Conservation (phyloP, 2,797 vertebrate genomes). For the Falco cherrug region DNA sequence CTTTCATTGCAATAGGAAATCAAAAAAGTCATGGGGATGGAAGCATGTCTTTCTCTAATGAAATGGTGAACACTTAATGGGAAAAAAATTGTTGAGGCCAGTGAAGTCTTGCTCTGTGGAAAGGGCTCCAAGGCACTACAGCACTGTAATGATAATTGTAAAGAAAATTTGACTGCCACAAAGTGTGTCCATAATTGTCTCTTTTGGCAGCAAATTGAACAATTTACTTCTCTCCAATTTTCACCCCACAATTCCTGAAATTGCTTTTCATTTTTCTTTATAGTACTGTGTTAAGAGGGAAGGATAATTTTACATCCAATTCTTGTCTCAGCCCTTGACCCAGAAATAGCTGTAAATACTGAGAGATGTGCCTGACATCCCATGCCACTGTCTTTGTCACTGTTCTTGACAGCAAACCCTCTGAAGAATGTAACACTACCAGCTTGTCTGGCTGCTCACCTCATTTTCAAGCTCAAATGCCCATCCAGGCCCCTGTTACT, state of each 20-base stretch:
- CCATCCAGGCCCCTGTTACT: background rate
- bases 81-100: background rate
- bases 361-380: background rate
- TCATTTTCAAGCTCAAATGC: background rate
- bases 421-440: background rate
- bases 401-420: background rate
- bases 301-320: background rate
- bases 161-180: background rate
- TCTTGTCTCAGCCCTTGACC: conserved; percentile 8
- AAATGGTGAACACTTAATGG: background rate
- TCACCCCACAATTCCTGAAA: conserved; percentile 1
- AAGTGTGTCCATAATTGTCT: background rate
- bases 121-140: background rate
- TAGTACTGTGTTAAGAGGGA: background rate
- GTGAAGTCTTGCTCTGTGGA: background rate
- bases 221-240: conserved; percentile 23
- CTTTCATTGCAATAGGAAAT: background rate
- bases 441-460: background rate
- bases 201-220: background rate
- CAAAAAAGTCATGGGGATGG: background rate
- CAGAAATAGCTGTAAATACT: conserved; percentile 25
- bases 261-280: conserved; percentile 8
- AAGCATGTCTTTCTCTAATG: background rate
- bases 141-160: background rate
- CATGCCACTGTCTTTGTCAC: background rate